phyloP scores from a whole-genome alignment of 2,888 invertebrate species.

The Drosophila siamana region DNA sequence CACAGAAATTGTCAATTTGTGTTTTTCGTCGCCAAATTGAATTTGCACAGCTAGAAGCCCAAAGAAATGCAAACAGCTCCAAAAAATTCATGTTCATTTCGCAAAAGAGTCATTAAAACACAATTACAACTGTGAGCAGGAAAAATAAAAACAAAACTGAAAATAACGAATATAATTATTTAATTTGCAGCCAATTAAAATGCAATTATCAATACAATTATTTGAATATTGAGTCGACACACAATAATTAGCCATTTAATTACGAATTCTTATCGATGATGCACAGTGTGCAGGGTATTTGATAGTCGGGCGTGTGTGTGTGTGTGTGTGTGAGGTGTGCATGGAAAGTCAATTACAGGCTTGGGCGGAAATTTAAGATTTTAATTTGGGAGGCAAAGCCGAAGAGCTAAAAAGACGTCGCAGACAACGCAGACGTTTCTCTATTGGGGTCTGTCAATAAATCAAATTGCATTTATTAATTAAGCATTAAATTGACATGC shows the following conservation, averaged over 20 bases:
- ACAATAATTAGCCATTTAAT: conserved; percentile 1
- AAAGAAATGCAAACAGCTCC: background rate
- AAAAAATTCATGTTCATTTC: background rate
- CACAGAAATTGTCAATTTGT: conserved; percentile 44
- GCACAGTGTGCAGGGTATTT: conserved; percentile 34
- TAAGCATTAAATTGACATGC: conserved; percentile 71
- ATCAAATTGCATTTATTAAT: conserved; percentile 76
- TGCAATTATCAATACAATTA: conserved; percentile 8
- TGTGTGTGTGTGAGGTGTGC: no score
- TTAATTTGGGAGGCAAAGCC: conserved; percentile 77
- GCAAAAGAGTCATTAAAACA: conserved; percentile 3
- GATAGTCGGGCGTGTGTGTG: background rate
- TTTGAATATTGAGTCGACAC: background rate
- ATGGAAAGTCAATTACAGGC: conserved; percentile 84
- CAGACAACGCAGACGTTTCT: conserved; percentile 8
- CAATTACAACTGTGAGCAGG: conserved; percentile 4
- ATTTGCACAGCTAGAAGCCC: conserved; percentile 8
- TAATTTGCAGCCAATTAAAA: conserved; percentile 12
- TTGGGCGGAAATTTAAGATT: conserved; percentile 85
- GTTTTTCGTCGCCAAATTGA: conserved; percentile 19
- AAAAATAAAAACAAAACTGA: background rate
- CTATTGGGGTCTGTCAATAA: conserved; percentile 60
- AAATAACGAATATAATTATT: background rate
- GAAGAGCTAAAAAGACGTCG: conserved; percentile 4
- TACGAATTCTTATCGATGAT: background rate